Conservation (phyloP, 2,113 vertebrate genomes). For the Dipodomys merriami region DNA sequence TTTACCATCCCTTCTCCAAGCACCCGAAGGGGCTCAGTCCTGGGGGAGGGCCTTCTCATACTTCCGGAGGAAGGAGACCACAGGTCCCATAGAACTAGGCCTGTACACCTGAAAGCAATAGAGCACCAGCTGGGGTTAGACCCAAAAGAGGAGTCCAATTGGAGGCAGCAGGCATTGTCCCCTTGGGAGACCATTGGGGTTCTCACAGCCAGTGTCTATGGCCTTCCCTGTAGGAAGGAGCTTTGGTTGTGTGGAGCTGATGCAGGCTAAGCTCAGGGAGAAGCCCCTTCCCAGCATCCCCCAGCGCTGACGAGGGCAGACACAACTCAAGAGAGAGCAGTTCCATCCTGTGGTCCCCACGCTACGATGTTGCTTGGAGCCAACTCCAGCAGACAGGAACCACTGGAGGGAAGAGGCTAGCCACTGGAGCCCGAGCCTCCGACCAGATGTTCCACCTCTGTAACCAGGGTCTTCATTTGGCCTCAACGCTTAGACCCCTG, state of each 20-base stretch:
- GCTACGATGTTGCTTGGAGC: neutral
- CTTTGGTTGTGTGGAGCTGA: neutral
- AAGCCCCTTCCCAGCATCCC: neutral
- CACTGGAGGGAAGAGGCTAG: neutral
- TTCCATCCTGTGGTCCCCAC: neutral
- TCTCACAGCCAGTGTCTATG: neutral
- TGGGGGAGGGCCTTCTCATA: neutral
- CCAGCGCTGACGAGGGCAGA: neutral
- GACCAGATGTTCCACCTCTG: neutral
- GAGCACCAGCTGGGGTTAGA: neutral
- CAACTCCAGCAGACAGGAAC: neutral
- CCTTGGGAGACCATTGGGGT: neutral
- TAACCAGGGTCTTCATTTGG: slow-evolving; percentile 17
- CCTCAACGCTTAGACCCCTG: neutral
- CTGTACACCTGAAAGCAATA: neutral
- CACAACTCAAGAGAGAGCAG: neutral
- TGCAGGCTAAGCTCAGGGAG: neutral
- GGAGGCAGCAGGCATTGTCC: neutral
- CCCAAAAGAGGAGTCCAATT: neutral
- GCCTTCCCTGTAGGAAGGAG: slow-evolving; percentile 49
- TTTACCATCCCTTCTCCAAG: neutral
- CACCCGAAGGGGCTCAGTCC: neutral
- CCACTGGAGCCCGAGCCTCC: neutral
- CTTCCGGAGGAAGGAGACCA: neutral
- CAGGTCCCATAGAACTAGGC: neutral